These are phyloP conservation scores for Ochropacha duplaris DNA, from an alignment of 2,888 invertebrate genomes.

Conservation along the genomic window DNA sequence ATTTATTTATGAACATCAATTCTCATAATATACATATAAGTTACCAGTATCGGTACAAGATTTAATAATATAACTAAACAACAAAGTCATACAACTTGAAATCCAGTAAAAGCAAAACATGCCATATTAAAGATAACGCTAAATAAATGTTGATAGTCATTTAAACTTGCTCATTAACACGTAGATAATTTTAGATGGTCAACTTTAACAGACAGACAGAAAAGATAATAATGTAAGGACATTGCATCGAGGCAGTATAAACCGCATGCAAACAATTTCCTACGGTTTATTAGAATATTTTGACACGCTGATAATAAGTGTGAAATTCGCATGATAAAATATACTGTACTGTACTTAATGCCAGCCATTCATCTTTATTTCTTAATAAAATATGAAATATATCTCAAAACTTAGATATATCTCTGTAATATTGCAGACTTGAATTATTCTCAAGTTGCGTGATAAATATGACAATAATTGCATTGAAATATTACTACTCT, in stretches of 20 bases:
- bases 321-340: conserved; percentile 2
- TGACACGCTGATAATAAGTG: conserved; percentile 7
- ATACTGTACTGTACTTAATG: neutral
- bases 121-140: neutral
- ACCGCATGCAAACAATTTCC: neutral
- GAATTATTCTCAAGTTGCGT: conserved; percentile 10
- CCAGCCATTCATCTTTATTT: conserved; percentile 1
- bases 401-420: neutral
- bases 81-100: too few species aligned
- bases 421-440: conserved; percentile 3
- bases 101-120: too few species aligned
- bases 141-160: neutral
- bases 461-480: conserved; percentile 35
- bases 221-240: conserved; percentile 13
- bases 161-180: neutral
- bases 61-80: too few species aligned
- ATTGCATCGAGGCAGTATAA: neutral
- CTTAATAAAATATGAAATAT: conserved; percentile 1
- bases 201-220: conserved; percentile 27
- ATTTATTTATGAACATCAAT: neutral
- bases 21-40: neutral
- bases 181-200: conserved; percentile 20
- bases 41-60: too few species aligned
- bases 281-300: neutral
- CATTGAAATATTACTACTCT: conserved; percentile 31